These are phyloP conservation scores for Diabrotica undecimpunctata DNA, from an alignment of 1,140 invertebrate genomes.

Conservation along the genomic window DNA sequence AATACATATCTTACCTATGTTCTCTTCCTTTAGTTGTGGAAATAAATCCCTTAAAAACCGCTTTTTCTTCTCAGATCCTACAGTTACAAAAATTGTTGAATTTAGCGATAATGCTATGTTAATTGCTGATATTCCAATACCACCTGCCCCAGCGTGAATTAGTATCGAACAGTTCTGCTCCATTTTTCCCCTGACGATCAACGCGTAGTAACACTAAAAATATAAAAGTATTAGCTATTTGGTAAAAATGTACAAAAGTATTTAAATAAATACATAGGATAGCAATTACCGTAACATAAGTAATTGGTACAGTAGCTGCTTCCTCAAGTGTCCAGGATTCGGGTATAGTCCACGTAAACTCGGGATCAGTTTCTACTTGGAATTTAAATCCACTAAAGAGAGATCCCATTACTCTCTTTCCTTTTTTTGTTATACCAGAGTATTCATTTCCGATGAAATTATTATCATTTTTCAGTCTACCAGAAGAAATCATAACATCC, in stretches of 20 bases:
- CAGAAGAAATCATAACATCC: slow-evolving; percentile 74
- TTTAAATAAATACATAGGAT: too few relatives aligned
- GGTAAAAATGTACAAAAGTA: too few relatives aligned
- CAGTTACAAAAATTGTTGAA: slow-evolving; percentile 69
- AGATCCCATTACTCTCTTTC: slow-evolving; percentile 69
- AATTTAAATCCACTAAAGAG: slow-evolving; percentile 55
- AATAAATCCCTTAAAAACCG: slow-evolving; percentile 56
- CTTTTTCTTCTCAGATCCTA: slow-evolving; percentile 67
- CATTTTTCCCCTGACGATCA: slow-evolving; percentile 20
- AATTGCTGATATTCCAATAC: slow-evolving; percentile 78
- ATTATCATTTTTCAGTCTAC: slow-evolving; percentile 63
- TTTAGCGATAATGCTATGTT: slow-evolving; percentile 60
- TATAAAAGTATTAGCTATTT: background rate
- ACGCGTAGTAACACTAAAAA: background rate
- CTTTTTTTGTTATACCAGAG: slow-evolving; percentile 54
- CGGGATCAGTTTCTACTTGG: slow-evolving; percentile 54
- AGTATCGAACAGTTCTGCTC: slow-evolving; percentile 48
- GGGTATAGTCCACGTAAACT: slow-evolving; percentile 74
- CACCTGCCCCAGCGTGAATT: slow-evolving; percentile 75
- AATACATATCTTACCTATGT: background rate
- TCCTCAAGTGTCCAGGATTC: slow-evolving; percentile 79
- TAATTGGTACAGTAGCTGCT: slow-evolving; percentile 82
- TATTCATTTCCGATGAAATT: slow-evolving; percentile 72
- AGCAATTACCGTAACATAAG: slow-evolving; percentile 71
- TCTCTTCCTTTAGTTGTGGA: slow-evolving; percentile 30